Conservation (phyloP, 2,888 invertebrate species). For the Agrenia bidenticulata region DNA sequence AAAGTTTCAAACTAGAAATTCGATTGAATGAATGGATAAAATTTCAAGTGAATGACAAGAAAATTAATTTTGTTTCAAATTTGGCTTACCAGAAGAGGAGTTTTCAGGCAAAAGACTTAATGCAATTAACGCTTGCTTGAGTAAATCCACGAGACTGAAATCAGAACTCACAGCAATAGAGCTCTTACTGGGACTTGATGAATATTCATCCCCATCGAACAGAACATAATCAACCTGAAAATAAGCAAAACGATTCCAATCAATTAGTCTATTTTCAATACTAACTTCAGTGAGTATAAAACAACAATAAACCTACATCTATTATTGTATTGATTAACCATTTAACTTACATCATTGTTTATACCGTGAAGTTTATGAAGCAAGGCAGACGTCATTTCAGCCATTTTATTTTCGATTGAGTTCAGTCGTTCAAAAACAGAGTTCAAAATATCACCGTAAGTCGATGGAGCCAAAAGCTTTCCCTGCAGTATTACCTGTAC, state of each 20-base stretch:
- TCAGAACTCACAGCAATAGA: slow-evolving; percentile 66
- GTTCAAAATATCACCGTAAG: slow-evolving; percentile 32
- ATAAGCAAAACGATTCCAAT: neutral
- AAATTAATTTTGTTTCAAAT: neutral
- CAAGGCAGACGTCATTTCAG: slow-evolving; percentile 34
- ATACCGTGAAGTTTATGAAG: neutral
- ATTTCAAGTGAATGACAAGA: neutral
- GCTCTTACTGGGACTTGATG: slow-evolving; percentile 43
- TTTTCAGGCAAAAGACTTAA: slow-evolving; percentile 72
- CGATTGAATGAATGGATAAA: neutral
- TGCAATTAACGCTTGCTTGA: slow-evolving; percentile 73
- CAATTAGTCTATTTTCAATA: too few species aligned
- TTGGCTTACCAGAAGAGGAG: slow-evolving; percentile 68
- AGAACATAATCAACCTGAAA: slow-evolving; percentile 9
- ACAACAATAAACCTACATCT: neutral
- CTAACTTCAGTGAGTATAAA: too few species aligned
- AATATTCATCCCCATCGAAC: slow-evolving; percentile 13
- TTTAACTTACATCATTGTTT: neutral
- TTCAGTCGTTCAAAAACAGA: slow-evolving; percentile 44
- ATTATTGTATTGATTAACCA: too few species aligned
- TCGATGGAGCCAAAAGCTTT: slow-evolving; percentile 36
- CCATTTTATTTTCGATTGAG: slow-evolving; percentile 46
- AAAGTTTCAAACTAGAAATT: neutral
- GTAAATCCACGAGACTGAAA: slow-evolving; percentile 72
- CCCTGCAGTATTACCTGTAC: slow-evolving; percentile 45